Conservation (phyloP, 2,797 vertebrate species). For the Mastacembelus armatus region DNA sequence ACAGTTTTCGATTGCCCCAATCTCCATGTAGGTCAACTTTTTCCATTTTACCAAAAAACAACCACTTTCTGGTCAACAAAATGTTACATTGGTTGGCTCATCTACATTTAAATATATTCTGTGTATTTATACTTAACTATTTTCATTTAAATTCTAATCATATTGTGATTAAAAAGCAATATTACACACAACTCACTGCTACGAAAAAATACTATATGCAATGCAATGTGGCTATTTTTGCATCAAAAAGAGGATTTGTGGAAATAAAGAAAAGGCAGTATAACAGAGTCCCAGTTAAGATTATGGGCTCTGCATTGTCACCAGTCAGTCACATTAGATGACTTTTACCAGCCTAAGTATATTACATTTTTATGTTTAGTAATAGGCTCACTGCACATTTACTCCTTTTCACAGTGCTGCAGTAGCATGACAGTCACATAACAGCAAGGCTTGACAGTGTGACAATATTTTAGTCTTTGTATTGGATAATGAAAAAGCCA, state of each 20-base stretch:
- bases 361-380: no score
- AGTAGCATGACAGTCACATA: not conserved
- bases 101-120: not conserved
- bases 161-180: not conserved
- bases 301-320: not conserved
- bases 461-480: no score
- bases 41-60: conserved; percentile 7
- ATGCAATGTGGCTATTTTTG: not conserved
- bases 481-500: no score
- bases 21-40: conserved; percentile 42
- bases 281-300: not conserved
- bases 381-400: not conserved
- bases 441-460: not conserved
- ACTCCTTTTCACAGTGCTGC: not conserved
- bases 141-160: not conserved
- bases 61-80: not conserved
- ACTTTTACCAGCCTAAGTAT: not conserved
- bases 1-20: not conserved
- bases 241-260: not conserved
- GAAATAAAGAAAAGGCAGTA: no score
- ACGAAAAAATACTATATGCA: not conserved
- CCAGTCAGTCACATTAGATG: not conserved
- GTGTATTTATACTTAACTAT: not conserved
- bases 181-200: not conserved
- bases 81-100: not conserved